A percentile compares a stretch with the other conserved stretches of the same genome.
Evolutionary conservation across 1,140 invertebrate species (phyloP).

Genomic region (Drosophila takahashii): DNA sequence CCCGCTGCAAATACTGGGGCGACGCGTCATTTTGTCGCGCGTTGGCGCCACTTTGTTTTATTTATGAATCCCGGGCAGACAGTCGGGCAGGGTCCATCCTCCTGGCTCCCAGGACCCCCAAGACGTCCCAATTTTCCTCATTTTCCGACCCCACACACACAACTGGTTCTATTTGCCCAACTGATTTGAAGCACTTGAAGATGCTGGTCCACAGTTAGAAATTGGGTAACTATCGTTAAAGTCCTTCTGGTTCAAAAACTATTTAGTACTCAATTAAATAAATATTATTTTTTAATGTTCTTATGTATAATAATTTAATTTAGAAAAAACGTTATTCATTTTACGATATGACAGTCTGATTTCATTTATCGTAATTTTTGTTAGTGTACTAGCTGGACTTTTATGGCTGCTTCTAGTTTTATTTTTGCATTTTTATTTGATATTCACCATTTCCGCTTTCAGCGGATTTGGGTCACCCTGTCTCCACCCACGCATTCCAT

Average conservation of each 20-base stretch:
- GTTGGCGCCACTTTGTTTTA: conserved; percentile 77
- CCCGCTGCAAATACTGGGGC: conserved; percentile 35
- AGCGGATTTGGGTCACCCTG: conserved; percentile 72
- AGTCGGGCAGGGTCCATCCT: conserved; percentile 33
- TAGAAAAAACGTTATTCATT: no score
- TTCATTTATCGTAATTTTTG: not conserved
- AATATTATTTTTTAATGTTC: no score
- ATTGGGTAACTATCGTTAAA: not conserved
- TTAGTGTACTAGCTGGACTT: conserved; percentile 30
- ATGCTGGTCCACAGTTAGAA: conserved; percentile 5
- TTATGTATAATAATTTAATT: no score
- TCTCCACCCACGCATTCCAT: conserved; percentile 39
- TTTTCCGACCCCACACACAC: conserved; percentile 12
- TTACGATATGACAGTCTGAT: no score
- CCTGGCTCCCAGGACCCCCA: conserved; percentile 14
- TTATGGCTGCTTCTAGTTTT: conserved; percentile 60
- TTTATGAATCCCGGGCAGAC: conserved; percentile 70
- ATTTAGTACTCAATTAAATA: no score
- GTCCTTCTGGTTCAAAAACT: no score
- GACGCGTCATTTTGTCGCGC: conserved; percentile 70
- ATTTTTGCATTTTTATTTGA: conserved; percentile 66
- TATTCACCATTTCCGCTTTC: conserved; percentile 60
- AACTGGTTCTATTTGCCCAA: conserved; percentile 62
- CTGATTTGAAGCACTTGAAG: conserved; percentile 58
- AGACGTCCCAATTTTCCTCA: conserved; percentile 3